These are phyloP conservation scores for Teleogryllus occipitalis DNA, from an alignment of 1,140 invertebrate genomes.

Conservation along the genomic window DNA sequence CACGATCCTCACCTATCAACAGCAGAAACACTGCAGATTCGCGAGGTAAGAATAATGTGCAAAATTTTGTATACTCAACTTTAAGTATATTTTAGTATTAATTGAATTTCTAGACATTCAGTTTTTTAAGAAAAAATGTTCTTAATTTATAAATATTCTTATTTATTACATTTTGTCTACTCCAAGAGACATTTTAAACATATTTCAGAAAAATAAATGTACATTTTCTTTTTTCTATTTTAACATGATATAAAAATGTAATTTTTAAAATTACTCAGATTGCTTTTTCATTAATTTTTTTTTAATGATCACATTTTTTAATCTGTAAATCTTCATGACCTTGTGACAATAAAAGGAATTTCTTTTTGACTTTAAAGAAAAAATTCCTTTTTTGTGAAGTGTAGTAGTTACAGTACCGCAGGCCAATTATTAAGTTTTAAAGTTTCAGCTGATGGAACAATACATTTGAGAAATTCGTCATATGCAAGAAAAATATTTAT, in stretches of 20 bases:
- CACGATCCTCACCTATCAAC: constrained; percentile 8
- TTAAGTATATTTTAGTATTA: background rate
- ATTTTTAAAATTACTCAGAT: too few relatives aligned
- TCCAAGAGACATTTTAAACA: background rate
- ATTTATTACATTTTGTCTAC: background rate
- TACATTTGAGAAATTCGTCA: too few relatives aligned
- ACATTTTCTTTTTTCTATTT: too few relatives aligned
- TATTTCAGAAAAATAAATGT: background rate
- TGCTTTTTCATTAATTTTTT: background rate
- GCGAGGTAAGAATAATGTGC: constrained; percentile 10
- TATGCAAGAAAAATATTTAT: too few relatives aligned
- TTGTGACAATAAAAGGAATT: background rate
- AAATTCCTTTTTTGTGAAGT: too few relatives aligned
- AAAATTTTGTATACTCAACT: background rate
- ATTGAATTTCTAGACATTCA: too few relatives aligned
- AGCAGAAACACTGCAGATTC: constrained; percentile 16
- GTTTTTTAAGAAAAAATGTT: background rate
- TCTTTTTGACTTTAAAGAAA: too few relatives aligned
- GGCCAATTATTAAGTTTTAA: too few relatives aligned
- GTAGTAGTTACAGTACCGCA: too few relatives aligned
- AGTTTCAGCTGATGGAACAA: too few relatives aligned
- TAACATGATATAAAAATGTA: too few relatives aligned
- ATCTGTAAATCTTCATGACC: background rate
- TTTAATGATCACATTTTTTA: background rate
- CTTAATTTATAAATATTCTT: background rate